These are phyloP conservation scores for Nymphalis urticae DNA, from an alignment of 2,888 invertebrate species.

Conservation along the genomic window DNA sequence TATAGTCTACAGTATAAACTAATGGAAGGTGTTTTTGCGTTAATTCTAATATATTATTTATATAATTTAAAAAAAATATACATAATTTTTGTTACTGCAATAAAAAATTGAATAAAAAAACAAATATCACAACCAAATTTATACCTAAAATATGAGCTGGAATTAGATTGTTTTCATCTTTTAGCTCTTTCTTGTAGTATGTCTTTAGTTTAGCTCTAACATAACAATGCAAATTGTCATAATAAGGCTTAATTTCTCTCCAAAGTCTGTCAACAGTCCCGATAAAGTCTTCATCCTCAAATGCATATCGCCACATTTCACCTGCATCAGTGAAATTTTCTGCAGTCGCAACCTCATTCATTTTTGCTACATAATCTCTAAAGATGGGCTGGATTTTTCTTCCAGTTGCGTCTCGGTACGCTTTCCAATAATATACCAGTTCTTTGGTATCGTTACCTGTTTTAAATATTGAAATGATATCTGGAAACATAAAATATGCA, in stretches of 20 bases:
- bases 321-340: constrained; percentile 78
- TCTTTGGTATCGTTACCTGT: constrained; percentile 82
- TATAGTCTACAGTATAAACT: no score
- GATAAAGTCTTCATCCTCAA: constrained; percentile 68
- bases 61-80: no score
- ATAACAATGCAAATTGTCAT: constrained; percentile 83
- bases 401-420: constrained; percentile 84
- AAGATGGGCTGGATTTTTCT: constrained; percentile 82
- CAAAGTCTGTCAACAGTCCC: constrained; percentile 76
- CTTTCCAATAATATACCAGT: constrained; percentile 83
- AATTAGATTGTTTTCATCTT: constrained; percentile 75
- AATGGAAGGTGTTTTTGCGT: no score
- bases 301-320: constrained; percentile 73
- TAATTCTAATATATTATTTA: no score
- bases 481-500: constrained; percentile 47
- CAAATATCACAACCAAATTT: not conserved
- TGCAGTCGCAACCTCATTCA: constrained; percentile 82
- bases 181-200: constrained; percentile 72
- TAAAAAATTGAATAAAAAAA: no score
- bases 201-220: constrained; percentile 80
- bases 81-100: no score
- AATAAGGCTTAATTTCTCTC: constrained; percentile 84
- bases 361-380: constrained; percentile 82
- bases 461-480: constrained; percentile 68
- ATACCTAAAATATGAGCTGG: constrained; percentile 87